Base-by-base conservation (phyloP, 2,113 vertebrate genomes). In the Ictalurus furcatus region DNA sequence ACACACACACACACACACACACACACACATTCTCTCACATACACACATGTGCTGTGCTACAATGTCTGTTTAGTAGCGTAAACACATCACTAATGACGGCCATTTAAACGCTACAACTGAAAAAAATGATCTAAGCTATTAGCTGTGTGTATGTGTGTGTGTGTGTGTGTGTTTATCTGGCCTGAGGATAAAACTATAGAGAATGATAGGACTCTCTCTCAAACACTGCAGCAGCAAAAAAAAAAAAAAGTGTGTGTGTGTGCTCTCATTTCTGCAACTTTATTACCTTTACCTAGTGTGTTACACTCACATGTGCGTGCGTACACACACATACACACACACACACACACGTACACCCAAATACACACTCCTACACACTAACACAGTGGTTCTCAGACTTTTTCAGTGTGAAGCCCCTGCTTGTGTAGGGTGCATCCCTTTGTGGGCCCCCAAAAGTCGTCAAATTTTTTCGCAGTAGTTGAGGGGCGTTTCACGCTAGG, bases 61-160 rank as follows among this genome's bases (percentile, higher is more conserved):
- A 76, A 82, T 58, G 58, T 76, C 84, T 61, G 17, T 90, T 89
- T 82, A 90, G 86, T 12, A 28, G 16, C n/a, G 0, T 73, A 56
- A 44, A 78, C 69, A 58, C 28, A 71, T 52, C 81, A 2, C n/a
- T 34, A 84, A 48, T 48, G 59, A 48, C 7, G 8, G 63, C 30
- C 6, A 30, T 63, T 86, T 21, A 63, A 88, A 65, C 23, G 59
- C 69, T n/a, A 16, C 63, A 90, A 67, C 28, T n/a, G 54, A 48
- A 48, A 25, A 69, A n/a, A 34, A 52, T 7, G 76, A 67, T 65
- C 40, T 48, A 78, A 88, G 73, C 87, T 37, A 79, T 87, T 91
- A 86, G 56, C 58, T 34, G 65, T 13, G 65, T 67, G 63, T 67
- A 25, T 67, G 63, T 67, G 23, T 67, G 63, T 67, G 65, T 67